Percentiles rank a stretch among this genome's conserved stretches.
These are phyloP conservation scores for Mantis religiosa DNA, from an alignment of 2,888 invertebrate genomes.

Conservation along the genomic window DNA sequence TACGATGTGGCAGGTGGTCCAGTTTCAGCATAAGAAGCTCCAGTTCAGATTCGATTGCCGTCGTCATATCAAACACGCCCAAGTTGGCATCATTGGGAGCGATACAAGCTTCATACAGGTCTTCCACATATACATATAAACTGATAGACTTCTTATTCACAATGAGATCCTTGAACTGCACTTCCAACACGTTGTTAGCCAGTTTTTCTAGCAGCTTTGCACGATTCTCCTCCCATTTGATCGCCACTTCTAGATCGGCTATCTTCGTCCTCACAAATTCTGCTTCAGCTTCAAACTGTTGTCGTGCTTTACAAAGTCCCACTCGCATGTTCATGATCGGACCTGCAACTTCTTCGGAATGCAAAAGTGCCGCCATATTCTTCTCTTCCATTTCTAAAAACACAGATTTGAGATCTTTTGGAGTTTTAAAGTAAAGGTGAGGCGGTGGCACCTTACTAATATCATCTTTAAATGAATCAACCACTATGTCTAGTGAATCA, in stretches of 20 bases:
- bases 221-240: slow-evolving; percentile 36
- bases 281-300: slow-evolving; percentile 37
- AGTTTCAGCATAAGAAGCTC: slow-evolving; percentile 47
- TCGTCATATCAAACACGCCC: slow-evolving; percentile 54
- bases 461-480: not conserved
- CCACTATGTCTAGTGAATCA: not conserved
- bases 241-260: slow-evolving; percentile 38
- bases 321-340: slow-evolving; percentile 49
- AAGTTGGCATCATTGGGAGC: slow-evolving; percentile 56
- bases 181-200: slow-evolving; percentile 28
- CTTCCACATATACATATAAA: slow-evolving; percentile 57
- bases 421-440: slow-evolving; percentile 54
- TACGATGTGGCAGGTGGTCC: slow-evolving; percentile 53
- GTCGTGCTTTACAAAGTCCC: slow-evolving; percentile 10
- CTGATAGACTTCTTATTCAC: slow-evolving; percentile 55
- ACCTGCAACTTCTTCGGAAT: slow-evolving; percentile 54
- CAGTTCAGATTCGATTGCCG: slow-evolving; percentile 55
- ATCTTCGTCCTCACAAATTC: slow-evolving; percentile 43
- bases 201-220: slow-evolving; percentile 46
- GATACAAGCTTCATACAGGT: slow-evolving; percentile 58
- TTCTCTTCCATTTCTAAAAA: slow-evolving; percentile 60
- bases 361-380: slow-evolving; percentile 58
- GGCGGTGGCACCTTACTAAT: slow-evolving; percentile 34
- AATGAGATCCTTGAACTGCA: slow-evolving; percentile 52
- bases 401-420: slow-evolving; percentile 45